Percentiles rank a stretch among this genome's conserved stretches.
Conservation (phyloP, 92 coral and sea anemone genomes). For the Virgularia gustaviana region DNA sequence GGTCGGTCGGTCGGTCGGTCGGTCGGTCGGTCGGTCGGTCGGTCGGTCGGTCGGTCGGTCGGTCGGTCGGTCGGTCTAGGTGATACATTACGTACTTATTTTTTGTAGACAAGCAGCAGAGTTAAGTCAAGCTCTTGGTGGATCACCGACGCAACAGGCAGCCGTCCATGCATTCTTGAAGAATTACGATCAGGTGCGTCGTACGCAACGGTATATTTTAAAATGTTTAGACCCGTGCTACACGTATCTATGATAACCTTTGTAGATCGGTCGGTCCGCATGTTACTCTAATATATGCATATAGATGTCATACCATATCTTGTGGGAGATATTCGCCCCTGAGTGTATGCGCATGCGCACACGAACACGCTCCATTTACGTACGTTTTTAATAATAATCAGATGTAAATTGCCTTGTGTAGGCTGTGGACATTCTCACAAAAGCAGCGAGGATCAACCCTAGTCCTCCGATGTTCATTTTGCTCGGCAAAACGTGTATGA, state of each 20-base stretch:
- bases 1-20: no score
- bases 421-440: conserved; percentile 85
- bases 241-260: background rate
- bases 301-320: no score
- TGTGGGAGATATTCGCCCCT: no score
- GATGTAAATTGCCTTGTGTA: conserved; percentile 19
- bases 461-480: conserved; percentile 73
- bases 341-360: no score
- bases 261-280: no score
- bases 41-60: no score
- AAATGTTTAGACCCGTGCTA: background rate
- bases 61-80: no score
- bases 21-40: no score
- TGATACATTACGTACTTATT: background rate
- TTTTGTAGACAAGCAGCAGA: conserved; percentile 87
- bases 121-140: conserved; percentile 87
- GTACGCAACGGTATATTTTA: background rate
- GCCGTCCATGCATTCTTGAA: conserved; percentile 87
- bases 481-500: conserved; percentile 94
- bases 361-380: background rate
- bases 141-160: conserved; percentile 95
- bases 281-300: no score
- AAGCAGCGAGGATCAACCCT: conserved; percentile 86
- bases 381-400: no score
- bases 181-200: conserved; percentile 76